A percentile compares a stretch with the other conserved stretches of the same genome.
These are phyloP conservation scores for Brenthis ino DNA, from an alignment of 2,888 invertebrate genomes.

Conservation along the genomic window DNA sequence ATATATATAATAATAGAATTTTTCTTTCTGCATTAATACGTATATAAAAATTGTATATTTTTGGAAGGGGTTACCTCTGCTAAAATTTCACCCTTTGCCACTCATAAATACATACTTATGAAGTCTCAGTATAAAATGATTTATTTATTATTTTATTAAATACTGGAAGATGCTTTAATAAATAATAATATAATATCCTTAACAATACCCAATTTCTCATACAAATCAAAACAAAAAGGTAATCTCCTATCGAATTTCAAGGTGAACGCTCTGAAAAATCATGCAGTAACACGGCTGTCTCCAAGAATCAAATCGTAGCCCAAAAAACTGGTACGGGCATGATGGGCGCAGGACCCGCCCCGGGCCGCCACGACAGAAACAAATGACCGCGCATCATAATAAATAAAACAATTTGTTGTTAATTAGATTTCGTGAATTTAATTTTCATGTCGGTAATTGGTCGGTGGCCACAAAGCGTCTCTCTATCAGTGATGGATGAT, in stretches of 20 bases:
- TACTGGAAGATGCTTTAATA: not conserved
- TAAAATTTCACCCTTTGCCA: too few relatives aligned
- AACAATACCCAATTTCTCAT: not conserved
- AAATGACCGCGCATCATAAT: slow-evolving; percentile 82
- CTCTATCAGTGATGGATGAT: slow-evolving; percentile 81
- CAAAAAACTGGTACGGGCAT: slow-evolving; percentile 55
- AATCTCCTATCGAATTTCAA: slow-evolving; percentile 38
- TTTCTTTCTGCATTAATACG: too few relatives aligned
- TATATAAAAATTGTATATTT: too few relatives aligned
- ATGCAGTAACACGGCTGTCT: slow-evolving; percentile 44
- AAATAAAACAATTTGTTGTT: slow-evolving; percentile 83
- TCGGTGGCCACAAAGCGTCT: slow-evolving; percentile 79
- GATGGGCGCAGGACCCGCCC: slow-evolving; percentile 73
- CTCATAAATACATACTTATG: too few relatives aligned
- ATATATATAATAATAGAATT: too few relatives aligned
- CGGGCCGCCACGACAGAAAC: slow-evolving; percentile 70
- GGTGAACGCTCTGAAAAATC: slow-evolving; percentile 41
- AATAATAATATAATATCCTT: not conserved
- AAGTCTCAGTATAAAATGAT: too few relatives aligned
- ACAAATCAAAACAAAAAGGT: slow-evolving; percentile 23
- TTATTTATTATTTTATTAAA: too few relatives aligned
- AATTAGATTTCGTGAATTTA: slow-evolving; percentile 83
- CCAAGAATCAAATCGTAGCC: slow-evolving; percentile 44
- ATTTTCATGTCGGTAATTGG: slow-evolving; percentile 82
- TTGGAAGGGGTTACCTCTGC: too few relatives aligned